These are phyloP conservation scores for Baryphthengus martii DNA, from an alignment of 2,113 vertebrate genomes.

Conservation along the genomic window DNA sequence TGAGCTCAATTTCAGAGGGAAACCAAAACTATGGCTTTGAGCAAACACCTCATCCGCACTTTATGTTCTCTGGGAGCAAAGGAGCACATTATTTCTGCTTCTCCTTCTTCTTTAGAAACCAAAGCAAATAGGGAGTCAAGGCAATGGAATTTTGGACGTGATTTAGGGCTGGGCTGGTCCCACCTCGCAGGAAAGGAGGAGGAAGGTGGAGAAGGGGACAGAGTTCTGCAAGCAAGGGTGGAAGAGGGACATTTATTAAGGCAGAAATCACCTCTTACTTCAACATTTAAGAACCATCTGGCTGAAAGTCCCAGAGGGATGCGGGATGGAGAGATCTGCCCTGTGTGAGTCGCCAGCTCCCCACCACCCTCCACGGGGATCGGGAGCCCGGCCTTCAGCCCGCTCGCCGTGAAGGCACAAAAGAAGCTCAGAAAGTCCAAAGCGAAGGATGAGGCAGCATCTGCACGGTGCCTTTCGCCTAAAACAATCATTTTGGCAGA, in stretches of 20 bases:
- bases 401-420: accelerated
- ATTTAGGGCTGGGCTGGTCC: neutral
- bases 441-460: accelerated
- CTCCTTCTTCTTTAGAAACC: neutral
- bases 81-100: neutral
- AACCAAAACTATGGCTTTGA: neutral
- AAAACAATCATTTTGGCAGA: neutral
- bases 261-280: neutral
- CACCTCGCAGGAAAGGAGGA: neutral
- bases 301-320: neutral
- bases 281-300: accelerated
- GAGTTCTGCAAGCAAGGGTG: neutral
- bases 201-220: neutral
- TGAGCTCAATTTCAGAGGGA: neutral
- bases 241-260: neutral
- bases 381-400: neutral
- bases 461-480: neutral
- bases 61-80: neutral
- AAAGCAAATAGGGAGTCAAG: neutral
- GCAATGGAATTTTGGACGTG: neutral
- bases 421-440: neutral
- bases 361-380: accelerated
- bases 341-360: accelerated
- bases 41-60: neutral
- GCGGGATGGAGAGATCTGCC: neutral